Conservation (phyloP, 2,888 invertebrate species). For the Rotaria sp. region DNA sequence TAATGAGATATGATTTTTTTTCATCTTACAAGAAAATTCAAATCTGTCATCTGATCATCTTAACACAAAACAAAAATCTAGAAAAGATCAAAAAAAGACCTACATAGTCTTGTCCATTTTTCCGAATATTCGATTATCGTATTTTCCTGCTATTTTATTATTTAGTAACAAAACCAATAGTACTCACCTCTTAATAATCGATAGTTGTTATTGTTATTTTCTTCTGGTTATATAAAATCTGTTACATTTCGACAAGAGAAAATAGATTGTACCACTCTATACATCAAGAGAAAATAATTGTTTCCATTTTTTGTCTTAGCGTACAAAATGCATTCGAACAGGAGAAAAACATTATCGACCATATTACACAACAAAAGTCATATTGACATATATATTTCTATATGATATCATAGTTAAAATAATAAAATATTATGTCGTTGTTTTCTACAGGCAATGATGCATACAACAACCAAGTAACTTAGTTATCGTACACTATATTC, state of each 20-base stretch:
- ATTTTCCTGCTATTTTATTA: not conserved
- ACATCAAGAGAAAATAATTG: not conserved
- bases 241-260: not conserved
- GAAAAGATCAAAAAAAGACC: not conserved
- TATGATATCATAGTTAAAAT: not conserved
- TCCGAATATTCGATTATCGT: not conserved
- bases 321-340: not conserved
- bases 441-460: not conserved
- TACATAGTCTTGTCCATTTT: not conserved
- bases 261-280: not conserved
- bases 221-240: not conserved
- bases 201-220: not conserved
- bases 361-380: not conserved
- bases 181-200: not conserved
- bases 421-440: not conserved
- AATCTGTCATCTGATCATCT: not conserved
- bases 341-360: not conserved
- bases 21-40: not conserved
- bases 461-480: not conserved
- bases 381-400: not conserved
- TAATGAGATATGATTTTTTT: not conserved
- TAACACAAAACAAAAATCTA: not conserved
- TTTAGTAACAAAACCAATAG: not conserved
- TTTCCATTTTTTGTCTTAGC: not conserved
- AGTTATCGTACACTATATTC: not conserved